A percentile compares a stretch with the other conserved stretches of the same genome.
These are phyloP conservation scores for Mylabris sibirica DNA, from an alignment of 2,888 invertebrate genomes.

Conservation along the genomic window DNA sequence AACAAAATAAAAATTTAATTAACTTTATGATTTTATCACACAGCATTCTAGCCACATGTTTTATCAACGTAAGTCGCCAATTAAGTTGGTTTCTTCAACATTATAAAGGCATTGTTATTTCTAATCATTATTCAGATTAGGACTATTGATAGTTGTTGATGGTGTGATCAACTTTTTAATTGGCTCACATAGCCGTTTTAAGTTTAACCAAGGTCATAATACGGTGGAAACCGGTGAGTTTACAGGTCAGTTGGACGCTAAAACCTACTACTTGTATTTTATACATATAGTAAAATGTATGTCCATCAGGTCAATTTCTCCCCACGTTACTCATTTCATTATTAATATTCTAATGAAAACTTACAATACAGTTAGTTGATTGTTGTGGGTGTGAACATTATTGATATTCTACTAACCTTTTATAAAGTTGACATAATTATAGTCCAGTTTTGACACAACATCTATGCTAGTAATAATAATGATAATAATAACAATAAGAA, in stretches of 20 bases:
- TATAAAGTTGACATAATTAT: background rate
- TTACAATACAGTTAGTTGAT: slow-evolving; percentile 10
- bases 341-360: background rate
- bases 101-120: background rate
- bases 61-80: background rate
- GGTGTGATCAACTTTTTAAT: background rate
- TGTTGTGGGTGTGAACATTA: slow-evolving; percentile 5
- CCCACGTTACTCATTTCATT: background rate
- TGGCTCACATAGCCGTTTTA: slow-evolving; percentile 25
- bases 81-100: background rate
- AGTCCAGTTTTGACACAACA: background rate
- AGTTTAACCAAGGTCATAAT: slow-evolving; percentile 30
- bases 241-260: slow-evolving; percentile 34
- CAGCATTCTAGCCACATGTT: background rate
- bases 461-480: too few relatives aligned
- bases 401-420: background rate
- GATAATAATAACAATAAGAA: too few relatives aligned
- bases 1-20: background rate
- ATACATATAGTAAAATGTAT: background rate
- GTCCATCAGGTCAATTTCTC: slow-evolving; percentile 11
- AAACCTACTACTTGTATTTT: slow-evolving; percentile 5
- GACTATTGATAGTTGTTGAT: background rate
- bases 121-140: background rate
- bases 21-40: background rate
- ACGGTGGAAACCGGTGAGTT: slow-evolving; percentile 35